Percentiles rank a stretch among this genome's conserved stretches.
Evolutionary conservation across 2,888 invertebrate genomes (phyloP).

Genomic region (Lordiphosa fenestrarum): DNA sequence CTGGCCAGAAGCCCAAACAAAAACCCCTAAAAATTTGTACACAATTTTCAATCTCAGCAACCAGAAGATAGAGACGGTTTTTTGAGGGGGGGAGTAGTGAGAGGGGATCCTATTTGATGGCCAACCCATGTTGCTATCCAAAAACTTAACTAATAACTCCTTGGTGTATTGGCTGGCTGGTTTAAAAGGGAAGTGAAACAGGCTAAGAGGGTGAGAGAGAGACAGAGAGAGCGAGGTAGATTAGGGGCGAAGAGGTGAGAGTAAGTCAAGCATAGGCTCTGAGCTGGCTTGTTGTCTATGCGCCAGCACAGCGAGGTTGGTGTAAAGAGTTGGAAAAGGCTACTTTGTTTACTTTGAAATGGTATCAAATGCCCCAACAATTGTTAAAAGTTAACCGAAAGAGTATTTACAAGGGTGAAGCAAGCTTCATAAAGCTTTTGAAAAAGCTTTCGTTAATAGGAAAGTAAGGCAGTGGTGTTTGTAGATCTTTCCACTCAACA

Average conservation of each 20-base stretch:
- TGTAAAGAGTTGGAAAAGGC: conserved; percentile 1
- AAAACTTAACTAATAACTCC: conserved; percentile 54
- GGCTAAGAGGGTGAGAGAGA: not conserved
- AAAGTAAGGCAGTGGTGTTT: no score
- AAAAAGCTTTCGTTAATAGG: no score
- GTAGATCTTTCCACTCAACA: no score
- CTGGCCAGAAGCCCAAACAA: conserved; percentile 28
- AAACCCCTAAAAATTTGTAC: conserved; percentile 44
- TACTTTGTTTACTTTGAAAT: no score
- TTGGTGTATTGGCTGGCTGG: conserved; percentile 33
- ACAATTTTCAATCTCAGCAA: conserved; percentile 49
- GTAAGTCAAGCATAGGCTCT: not conserved
- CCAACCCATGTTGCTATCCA: conserved; percentile 27
- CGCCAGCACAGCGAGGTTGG: no score
- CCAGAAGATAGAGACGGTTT: conserved; percentile 15
- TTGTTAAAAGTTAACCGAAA: no score
- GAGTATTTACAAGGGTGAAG: no score
- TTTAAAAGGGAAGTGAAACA: not conserved
- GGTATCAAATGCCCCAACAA: no score
- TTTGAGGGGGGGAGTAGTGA: not conserved
- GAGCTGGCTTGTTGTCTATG: no score
- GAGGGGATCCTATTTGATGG: conserved; percentile 20
- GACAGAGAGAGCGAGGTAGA: not conserved
- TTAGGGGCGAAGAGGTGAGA: no score
- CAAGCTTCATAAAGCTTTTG: no score